These are phyloP conservation scores for Neosilurus hyrtlii DNA, from an alignment of 2,797 vertebrate genomes.

Conservation along the genomic window DNA sequence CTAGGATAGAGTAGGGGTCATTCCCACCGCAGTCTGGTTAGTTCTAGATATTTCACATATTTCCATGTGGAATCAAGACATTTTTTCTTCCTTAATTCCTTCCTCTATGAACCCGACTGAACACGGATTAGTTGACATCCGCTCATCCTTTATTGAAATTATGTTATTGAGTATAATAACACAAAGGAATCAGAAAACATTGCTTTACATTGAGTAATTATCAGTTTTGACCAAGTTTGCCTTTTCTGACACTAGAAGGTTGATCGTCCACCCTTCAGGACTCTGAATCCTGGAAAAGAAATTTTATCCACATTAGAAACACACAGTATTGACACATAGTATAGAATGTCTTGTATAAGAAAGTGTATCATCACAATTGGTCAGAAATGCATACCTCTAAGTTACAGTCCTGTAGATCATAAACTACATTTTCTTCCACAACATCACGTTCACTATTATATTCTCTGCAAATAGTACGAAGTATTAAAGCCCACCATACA, in stretches of 20 bases:
- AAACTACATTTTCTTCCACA: conserved; percentile 21
- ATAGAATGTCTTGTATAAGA: neutral
- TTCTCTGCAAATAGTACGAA: conserved; percentile 41
- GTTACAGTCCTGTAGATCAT: conserved; percentile 48
- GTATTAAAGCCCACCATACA: neutral
- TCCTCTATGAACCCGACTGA: neutral
- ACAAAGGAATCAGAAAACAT: neutral
- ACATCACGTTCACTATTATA: conserved; percentile 15
- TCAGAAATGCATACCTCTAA: conserved; percentile 56
- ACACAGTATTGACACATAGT: neutral
- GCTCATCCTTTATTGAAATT: neutral
- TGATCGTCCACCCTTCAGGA: neutral
- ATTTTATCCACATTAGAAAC: neutral
- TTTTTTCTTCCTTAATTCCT: neutral
- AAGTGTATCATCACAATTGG: neutral
- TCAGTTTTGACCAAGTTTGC: neutral
- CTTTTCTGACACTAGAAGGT: neutral
- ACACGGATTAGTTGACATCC: neutral
- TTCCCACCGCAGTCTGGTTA: neutral
- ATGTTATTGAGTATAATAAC: neutral
- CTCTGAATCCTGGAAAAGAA: conserved; percentile 44
- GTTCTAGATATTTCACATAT: conserved; percentile 12
- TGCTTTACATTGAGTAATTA: conserved; percentile 3
- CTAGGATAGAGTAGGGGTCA: conserved; percentile 26
- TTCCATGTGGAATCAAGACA: conserved; percentile 15